A percentile compares a stretch with the other conserved stretches of the same genome.
phyloP scores from a whole-genome alignment of 2,797 vertebrate species.

The Rhodeus uyekii region DNA sequence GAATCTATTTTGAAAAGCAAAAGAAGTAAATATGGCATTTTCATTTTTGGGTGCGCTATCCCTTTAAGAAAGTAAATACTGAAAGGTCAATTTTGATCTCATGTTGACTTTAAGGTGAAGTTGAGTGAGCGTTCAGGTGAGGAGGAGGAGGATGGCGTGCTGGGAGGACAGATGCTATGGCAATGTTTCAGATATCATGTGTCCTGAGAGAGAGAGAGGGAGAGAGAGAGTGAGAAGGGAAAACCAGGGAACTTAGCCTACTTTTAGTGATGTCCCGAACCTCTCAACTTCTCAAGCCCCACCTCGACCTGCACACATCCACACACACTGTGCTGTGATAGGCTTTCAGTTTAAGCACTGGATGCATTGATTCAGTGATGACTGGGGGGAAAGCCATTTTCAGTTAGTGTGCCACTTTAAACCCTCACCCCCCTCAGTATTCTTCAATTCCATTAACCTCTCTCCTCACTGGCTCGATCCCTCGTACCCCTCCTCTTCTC shows the following conservation, averaged over 20 bases:
- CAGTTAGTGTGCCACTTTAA: slow-evolving; percentile 68
- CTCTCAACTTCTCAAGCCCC: slow-evolving; percentile 40
- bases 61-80: background rate
- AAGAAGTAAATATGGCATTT: too few species aligned
- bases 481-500: slow-evolving; percentile 35
- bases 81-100: background rate
- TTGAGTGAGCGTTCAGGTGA: background rate
- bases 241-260: slow-evolving; percentile 47
- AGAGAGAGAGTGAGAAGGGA: background rate
- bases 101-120: slow-evolving; percentile 18
- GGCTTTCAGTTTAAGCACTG: slow-evolving; percentile 49
- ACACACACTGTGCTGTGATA: slow-evolving; percentile 31
- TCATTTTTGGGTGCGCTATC: too few species aligned
- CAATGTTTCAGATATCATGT: background rate
- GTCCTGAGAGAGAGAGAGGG: background rate
- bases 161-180: slow-evolving; percentile 1
- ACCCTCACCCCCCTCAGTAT: slow-evolving; percentile 56
- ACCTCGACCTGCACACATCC: slow-evolving; percentile 7
- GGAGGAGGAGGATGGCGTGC: background rate
- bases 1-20: background rate
- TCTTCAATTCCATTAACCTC: slow-evolving; percentile 76
- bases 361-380: slow-evolving; percentile 67
- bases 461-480: slow-evolving; percentile 57
- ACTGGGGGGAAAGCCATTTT: slow-evolving; percentile 67
- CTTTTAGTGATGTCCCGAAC: slow-evolving; percentile 36